Percentiles rank a stretch among this genome's conserved stretches.
phyloP scores from a whole-genome alignment of 1,140 invertebrate genomes.

The Philopotamus ludificatus region DNA sequence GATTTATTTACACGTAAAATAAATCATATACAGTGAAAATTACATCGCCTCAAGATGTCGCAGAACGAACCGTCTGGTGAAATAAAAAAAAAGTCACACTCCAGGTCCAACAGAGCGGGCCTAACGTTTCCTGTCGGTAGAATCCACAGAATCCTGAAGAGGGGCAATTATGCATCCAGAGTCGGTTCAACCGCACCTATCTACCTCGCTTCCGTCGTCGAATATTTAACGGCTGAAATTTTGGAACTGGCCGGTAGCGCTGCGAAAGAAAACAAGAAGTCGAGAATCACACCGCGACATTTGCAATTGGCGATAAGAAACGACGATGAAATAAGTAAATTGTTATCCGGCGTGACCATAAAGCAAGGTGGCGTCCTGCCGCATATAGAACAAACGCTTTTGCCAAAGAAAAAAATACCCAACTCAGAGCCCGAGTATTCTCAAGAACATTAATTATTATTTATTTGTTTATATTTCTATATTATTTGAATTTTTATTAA shows the following conservation, averaged over 20 bases:
- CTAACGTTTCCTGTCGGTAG: slow-evolving; percentile 67
- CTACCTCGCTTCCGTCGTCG: slow-evolving; percentile 63
- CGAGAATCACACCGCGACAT: slow-evolving; percentile 78
- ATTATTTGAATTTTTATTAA: too few species aligned
- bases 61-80: too few species aligned
- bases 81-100: slow-evolving; percentile 45
- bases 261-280: slow-evolving; percentile 63
- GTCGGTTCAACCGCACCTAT: slow-evolving; percentile 65
- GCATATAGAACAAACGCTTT: slow-evolving; percentile 71
- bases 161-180: slow-evolving; percentile 64
- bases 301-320: slow-evolving; percentile 79
- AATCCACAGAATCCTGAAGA: slow-evolving; percentile 64
- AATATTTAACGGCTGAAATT: slow-evolving; percentile 64
- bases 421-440: too few species aligned
- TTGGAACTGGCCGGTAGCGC: slow-evolving; percentile 59
- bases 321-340: slow-evolving; percentile 81
- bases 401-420: slow-evolving; percentile 56
- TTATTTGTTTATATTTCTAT: too few species aligned
- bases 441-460: too few species aligned
- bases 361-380: slow-evolving; percentile 79
- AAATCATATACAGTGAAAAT: too few species aligned
- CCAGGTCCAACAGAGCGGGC: slow-evolving; percentile 64
- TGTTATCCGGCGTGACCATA: slow-evolving; percentile 78
- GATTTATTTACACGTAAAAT: too few species aligned
- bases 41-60: too few species aligned